Evolutionary conservation across 2,888 invertebrate species (phyloP).

Genomic region (Xestia rhomboidea): DNA sequence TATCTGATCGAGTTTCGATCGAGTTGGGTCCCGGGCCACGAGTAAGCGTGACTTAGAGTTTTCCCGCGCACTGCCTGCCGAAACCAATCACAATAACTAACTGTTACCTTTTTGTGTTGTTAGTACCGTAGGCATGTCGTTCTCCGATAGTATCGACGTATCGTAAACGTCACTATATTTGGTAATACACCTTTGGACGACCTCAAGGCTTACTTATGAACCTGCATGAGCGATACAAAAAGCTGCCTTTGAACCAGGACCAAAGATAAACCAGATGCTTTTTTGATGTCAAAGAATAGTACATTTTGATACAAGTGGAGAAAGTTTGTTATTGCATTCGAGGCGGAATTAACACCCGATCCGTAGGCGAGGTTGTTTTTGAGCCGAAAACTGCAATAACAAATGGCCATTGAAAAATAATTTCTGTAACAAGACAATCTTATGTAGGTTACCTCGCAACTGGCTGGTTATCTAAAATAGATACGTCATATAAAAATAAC

Average conservation of each 20-base stretch:
- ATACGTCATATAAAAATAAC: constrained; percentile 70
- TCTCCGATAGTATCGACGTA: constrained; percentile 69
- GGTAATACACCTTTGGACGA: constrained; percentile 58
- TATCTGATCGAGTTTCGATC: constrained; percentile 84
- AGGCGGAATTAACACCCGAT: too few species aligned
- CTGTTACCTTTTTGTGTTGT: constrained; percentile 85
- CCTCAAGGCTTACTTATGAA: constrained; percentile 28
- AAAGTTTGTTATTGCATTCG: too few species aligned
- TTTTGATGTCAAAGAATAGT: background rate
- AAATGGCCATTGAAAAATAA: too few species aligned
- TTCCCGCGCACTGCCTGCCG: constrained; percentile 78
- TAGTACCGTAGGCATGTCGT: constrained; percentile 83
- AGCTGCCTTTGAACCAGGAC: constrained; percentile 25
- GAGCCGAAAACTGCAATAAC: too few species aligned
- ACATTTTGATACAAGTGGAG: too few species aligned
- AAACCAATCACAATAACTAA: constrained; percentile 83
- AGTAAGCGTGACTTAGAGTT: constrained; percentile 81
- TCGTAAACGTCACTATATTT: constrained; percentile 73
- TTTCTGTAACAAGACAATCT: constrained; percentile 24
- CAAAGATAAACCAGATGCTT: constrained; percentile 5
- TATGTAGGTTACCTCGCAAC: constrained; percentile 61
- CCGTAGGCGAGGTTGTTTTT: too few species aligned
- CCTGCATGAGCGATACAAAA: constrained; percentile 33
- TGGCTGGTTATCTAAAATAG: constrained; percentile 70
- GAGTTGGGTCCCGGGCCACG: constrained; percentile 67